Evolutionary conservation across 2,888 invertebrate species (phyloP), one percentile per base, ranked within the genome.

Genomic region (Limnephilus rhombicus): DNA sequence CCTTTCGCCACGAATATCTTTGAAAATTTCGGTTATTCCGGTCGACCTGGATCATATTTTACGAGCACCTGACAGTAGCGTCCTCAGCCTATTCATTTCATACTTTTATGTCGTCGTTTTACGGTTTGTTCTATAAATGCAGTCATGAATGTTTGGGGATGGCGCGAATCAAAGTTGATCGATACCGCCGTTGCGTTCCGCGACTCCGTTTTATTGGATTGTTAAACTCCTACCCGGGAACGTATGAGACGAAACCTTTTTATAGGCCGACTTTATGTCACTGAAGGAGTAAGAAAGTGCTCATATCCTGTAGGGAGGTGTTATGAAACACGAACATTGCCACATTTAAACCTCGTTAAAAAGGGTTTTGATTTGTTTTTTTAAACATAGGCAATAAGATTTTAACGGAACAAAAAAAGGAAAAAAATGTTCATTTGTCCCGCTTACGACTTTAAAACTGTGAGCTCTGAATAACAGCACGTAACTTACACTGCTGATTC

Each of bases 101-200:
- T 92, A 92, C 91, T 85, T 92, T 92, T 92, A 92, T 91, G 92
- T 86, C 91, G 91, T 91, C 89, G 91, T 91, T 92, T 92, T 92
- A 92, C 49, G 92, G 91, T 89, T 88, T 91, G 87, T 37, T 85
- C 92, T 45, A 91, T 91, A 92, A 92, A 92, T 91, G 91, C 89
- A 85, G 92, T 91, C 83, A 81, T 87, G 91, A 91, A 91, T 91
- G 85, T 53, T 15, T 82, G 92, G 49, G 80, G 81, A 85, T 80
- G 89, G 86, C 90, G 82, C 80, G 90, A 92, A 92, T 92, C 92
- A 92, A 82, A 92, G 80, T 45, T 91, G 92, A 92, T 92, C 92
- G 92, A 92, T 92, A 90, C 29, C 34, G 85, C 81, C 80, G 24
- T 53, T 53, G 92, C 92, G 90, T 87, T 90, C 80, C 90, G 37